These are phyloP conservation scores for Oncorhynchus kisutch DNA, from an alignment of 2,113 vertebrate genomes.

Conservation along the genomic window DNA sequence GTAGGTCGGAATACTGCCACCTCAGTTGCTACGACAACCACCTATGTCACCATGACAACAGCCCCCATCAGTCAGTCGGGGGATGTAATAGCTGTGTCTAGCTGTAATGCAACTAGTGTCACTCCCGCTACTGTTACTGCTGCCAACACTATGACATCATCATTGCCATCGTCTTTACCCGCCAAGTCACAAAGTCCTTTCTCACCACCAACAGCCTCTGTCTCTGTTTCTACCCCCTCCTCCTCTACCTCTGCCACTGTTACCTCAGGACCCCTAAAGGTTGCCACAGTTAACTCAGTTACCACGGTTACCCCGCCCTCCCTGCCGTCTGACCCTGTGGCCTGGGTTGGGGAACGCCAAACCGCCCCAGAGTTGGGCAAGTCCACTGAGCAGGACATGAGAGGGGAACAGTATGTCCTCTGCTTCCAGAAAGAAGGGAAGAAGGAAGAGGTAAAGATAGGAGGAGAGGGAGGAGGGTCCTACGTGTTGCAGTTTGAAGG, in stretches of 20 bases:
- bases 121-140: background rate
- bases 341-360: constrained; percentile 25
- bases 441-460: constrained; percentile 50
- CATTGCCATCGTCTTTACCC: constrained; percentile 12
- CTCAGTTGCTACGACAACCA: constrained; percentile 6
- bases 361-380: constrained; percentile 25
- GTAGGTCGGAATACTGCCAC: background rate
- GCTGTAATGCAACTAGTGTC: constrained; percentile 17
- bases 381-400: constrained; percentile 38
- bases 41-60: background rate
- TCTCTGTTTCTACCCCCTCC: constrained; percentile 14
- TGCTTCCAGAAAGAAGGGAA: constrained; percentile 65
- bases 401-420: constrained; percentile 71
- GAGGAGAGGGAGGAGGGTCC: constrained; percentile 53
- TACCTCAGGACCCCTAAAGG: background rate
- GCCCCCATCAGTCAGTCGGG: constrained; percentile 20
- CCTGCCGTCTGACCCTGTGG: constrained; percentile 22
- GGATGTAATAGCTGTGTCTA: constrained; percentile 19
- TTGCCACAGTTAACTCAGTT: constrained; percentile 20
- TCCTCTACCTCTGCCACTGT: constrained; percentile 16
- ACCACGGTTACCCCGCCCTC: constrained; percentile 23
- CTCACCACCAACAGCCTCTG: constrained; percentile 19
- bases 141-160: constrained; percentile 16
- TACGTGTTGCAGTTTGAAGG: constrained; percentile 73
- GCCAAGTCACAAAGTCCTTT: constrained; percentile 6